These are phyloP conservation scores for Corythoichthys haematopterus DNA, from an alignment of 2,113 vertebrate species.

Conservation along the genomic window DNA sequence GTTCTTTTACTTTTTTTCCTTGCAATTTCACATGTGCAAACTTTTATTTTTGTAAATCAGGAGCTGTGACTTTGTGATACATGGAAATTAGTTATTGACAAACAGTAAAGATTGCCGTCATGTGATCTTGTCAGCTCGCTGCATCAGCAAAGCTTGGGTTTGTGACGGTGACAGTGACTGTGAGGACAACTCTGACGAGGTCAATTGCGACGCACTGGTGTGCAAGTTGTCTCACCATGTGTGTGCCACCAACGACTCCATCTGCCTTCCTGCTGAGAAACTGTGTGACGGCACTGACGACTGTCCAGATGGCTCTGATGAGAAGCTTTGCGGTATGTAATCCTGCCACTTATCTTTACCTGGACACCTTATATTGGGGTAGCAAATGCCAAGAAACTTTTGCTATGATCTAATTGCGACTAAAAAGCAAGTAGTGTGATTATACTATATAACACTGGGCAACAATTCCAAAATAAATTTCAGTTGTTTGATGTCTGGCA, in stretches of 20 bases:
- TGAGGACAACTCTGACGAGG: slow-evolving; percentile 93
- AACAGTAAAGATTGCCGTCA: neutral
- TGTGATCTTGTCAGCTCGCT: slow-evolving; percentile 73
- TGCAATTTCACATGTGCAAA: neutral
- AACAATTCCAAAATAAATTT: too few relatives aligned
- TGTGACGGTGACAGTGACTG: slow-evolving; percentile 95
- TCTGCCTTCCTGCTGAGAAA: slow-evolving; percentile 90
- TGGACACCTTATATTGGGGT: neutral
- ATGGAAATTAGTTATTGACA: neutral
- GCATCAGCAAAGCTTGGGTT: slow-evolving; percentile 98
- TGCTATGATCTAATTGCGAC: neutral
- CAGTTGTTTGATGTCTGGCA: too few relatives aligned
- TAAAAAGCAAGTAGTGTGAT: neutral
- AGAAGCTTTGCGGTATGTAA: slow-evolving; percentile 87
- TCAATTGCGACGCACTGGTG: slow-evolving; percentile 89
- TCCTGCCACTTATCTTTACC: neutral
- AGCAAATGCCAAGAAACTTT: neutral
- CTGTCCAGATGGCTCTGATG: slow-evolving; percentile 89
- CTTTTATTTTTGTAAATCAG: neutral
- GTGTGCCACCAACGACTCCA: slow-evolving; percentile 86
- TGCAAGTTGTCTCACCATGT: slow-evolving; percentile 92
- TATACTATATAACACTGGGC: neutral
- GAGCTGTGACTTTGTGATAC: neutral
- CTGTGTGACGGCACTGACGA: slow-evolving; percentile 87
- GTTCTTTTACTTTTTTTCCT: neutral